Evolutionary conservation across 2,888 invertebrate genomes (phyloP), one percentile per base, ranked within the genome.

Genomic region (Caenorhabditis sp.): DNA sequence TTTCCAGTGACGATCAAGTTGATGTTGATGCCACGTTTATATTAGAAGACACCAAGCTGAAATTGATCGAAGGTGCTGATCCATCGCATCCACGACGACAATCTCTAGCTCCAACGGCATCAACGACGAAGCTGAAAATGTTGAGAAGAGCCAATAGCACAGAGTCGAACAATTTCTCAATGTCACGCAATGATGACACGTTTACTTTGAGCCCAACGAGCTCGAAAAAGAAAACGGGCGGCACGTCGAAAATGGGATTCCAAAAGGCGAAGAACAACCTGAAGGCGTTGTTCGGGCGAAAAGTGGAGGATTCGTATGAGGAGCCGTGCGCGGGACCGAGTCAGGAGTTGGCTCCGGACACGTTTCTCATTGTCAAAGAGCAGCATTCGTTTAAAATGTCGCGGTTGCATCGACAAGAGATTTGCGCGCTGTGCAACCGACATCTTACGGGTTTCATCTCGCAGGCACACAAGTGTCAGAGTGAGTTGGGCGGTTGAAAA

Each of bases 401-500:
- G 0, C 64, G 82, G 91, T 93, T 93, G 84, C 91, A 92, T 38
- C 93, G 93, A 87, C 93, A 92, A 67, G 94, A 94, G 86, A 91
- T 92, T 70, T 95, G 95, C 88, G 92, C 92, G 14, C 93, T 92
- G 87, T 95, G 95, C 87, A 92, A 92, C 82, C 92, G 92, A 84
- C 92, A 92, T 73, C 92, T 94, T 91, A 78, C 78, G n/a, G 92
- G 93, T 26, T 93, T 94, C 26, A 88, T 90, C 67, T 84, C 88
- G 43, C 89, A 89, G 59, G 89, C 89, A 20, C 88, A 86, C 70
- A 89, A 89, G 67, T 94, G 94, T 67, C 70, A 67, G 57, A 75
- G 85, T 84, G 58, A 77, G 78, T 73, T 31, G 5, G 4, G 5
- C 31, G 10, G 4, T n/a, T n/a, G n/a, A n/a, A n/a, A n/a, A n/a